phyloP scores from a whole-genome alignment of 2,888 invertebrate species.

The Neocrepidodera transversa region DNA sequence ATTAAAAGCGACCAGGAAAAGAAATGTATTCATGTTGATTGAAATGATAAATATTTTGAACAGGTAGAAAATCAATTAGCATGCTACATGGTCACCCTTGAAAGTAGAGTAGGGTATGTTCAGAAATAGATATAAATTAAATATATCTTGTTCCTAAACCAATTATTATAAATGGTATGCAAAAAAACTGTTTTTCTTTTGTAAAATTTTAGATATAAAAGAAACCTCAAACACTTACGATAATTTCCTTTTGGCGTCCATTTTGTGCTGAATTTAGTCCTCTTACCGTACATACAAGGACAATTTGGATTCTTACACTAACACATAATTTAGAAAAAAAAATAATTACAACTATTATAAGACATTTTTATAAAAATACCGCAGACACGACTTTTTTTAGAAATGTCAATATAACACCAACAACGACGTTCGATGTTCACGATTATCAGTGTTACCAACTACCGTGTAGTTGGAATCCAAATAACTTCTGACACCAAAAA shows the following conservation, averaged over 20 bases:
- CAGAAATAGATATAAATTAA: background rate
- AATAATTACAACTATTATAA: constrained; percentile 19
- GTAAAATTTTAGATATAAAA: no score
- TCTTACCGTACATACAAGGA: constrained; percentile 37
- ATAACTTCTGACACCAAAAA: background rate
- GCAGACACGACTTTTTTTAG: constrained; percentile 33
- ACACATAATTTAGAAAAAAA: constrained; percentile 32
- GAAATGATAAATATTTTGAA: constrained; percentile 22
- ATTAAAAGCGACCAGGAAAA: no score
- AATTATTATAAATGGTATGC: no score
- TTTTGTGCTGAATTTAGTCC: constrained; percentile 37
- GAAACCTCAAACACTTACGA: constrained; percentile 46
- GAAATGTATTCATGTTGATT: constrained; percentile 14
- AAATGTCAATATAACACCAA: constrained; percentile 37
- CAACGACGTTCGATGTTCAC: constrained; percentile 30
- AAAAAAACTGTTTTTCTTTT: no score
- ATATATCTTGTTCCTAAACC: background rate
- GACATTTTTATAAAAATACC: constrained; percentile 36
- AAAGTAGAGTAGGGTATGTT: background rate
- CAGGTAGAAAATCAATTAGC: constrained; percentile 29
- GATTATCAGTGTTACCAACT: constrained; percentile 26
- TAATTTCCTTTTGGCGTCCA: constrained; percentile 47
- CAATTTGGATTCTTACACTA: constrained; percentile 29
- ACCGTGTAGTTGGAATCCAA: background rate
- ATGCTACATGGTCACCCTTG: constrained; percentile 20